Base-by-base conservation (phyloP, 1,140 invertebrate species). In the Panulirus ornatus region DNA sequence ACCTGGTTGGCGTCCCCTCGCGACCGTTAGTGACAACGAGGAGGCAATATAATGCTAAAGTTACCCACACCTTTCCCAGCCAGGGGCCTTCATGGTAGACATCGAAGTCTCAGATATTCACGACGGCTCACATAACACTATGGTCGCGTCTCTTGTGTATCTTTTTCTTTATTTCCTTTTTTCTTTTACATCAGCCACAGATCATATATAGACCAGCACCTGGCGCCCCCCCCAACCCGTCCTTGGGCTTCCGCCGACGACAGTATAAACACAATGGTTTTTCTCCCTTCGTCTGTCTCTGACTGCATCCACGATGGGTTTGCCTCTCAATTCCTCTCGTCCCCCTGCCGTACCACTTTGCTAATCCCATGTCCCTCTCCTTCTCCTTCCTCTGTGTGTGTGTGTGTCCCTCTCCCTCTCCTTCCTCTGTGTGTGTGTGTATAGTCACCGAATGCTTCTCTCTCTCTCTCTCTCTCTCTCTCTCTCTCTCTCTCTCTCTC, bases 381-480 rank as follows among this genome's bases (percentile, higher is more conserved):
- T 30, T 34, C 30, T 71, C 30, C 30, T 30, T 71, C 14, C 30
- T 27, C 30, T 9, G 6, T 27, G 9, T 11, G 6, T 27, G 14
- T 19, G 8, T 30, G 8, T 19, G 8, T 27, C 30, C 30, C 27
- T 8, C 27, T 30, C 30, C 14, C 27, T 30, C 30, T 9, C 30
- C 30, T 34, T 27, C 27, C 30, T 30, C 30, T 71, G 16, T 27
- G 6, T 71, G 6, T 71, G 8, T 27, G 6, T 34, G 6, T 30
- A 8, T 34, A 19, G 6, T 34, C 14, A 11, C 30, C 30, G 9
- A 11, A 19, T 71, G 9, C 30, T 27, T 71, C 70, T 71, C 30
- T 71, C 70, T 71, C 70, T 71, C 70, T 71, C 70, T 71, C 70
- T 71, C 70, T 71, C 70, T 71, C 70, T 71, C 70, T 71, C 70